These are phyloP conservation scores for Trichoplusia ni DNA, from an alignment of 1,140 invertebrate genomes.

Conservation along the genomic window DNA sequence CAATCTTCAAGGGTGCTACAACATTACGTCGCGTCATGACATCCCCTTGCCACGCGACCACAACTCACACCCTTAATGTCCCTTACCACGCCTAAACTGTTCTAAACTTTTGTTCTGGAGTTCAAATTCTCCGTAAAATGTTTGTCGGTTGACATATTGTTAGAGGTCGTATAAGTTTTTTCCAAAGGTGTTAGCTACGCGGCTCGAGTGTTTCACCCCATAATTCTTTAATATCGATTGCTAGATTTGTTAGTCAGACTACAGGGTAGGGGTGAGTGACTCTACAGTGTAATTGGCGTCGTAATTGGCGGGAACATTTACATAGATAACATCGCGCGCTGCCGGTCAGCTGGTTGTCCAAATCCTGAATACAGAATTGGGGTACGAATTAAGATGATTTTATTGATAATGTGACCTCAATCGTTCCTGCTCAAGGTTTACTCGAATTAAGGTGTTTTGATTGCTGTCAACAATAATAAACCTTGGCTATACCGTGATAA, in stretches of 20 bases:
- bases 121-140: conserved; percentile 4
- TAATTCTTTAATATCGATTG: conserved; percentile 29
- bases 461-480: neutral
- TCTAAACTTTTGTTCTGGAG: conserved; percentile 14
- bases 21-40: conserved; percentile 2
- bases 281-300: conserved; percentile 27
- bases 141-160: conserved; percentile 28
- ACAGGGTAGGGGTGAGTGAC: conserved; percentile 35
- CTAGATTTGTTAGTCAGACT: neutral
- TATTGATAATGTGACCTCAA: neutral
- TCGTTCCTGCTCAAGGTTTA: conserved; percentile 5
- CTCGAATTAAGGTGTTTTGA: neutral
- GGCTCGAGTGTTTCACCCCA: conserved; percentile 16
- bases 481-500: too few species aligned
- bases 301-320: conserved; percentile 36
- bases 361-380: neutral
- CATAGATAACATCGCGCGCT: conserved; percentile 37
- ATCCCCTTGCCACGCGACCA: conserved; percentile 9
- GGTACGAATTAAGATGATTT: conserved; percentile 8
- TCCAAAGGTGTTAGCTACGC: conserved; percentile 21
- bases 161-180: conserved; percentile 13
- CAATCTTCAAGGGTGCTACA: neutral
- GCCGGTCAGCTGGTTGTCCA: neutral
- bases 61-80: conserved; percentile 5
- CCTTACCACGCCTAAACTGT: too few species aligned